Conservation (phyloP, 37 sponge, comb jelly and placozoan species). For the Halisarca cf. caerulea region DNA sequence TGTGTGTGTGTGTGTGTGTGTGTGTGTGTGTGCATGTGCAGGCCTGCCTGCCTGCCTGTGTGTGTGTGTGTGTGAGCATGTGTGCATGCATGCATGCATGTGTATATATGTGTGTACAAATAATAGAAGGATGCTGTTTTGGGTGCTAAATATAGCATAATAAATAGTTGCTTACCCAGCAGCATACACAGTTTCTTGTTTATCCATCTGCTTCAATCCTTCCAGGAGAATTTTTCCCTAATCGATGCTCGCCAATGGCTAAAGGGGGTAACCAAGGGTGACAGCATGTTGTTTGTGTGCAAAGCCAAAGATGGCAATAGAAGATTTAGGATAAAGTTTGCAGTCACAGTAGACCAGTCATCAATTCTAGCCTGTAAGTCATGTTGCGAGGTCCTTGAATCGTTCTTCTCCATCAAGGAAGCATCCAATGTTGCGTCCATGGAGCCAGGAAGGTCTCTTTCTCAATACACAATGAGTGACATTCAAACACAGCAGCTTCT, state of each 20-base stretch:
- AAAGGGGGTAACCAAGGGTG: slow-evolving; percentile 76
- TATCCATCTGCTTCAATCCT: too few species aligned
- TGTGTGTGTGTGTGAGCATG: too few species aligned
- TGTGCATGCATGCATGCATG: too few species aligned
- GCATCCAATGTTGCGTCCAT: background rate
- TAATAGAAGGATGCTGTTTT: too few species aligned
- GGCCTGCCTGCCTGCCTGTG: too few species aligned
- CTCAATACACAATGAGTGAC: background rate
- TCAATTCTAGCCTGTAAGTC: slow-evolving; percentile 49
- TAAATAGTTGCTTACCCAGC: too few species aligned
- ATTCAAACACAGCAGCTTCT: background rate
- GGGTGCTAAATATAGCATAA: too few species aligned
- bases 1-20: too few species aligned
- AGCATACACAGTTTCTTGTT: too few species aligned
- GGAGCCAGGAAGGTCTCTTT: background rate
- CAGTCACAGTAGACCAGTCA: slow-evolving; percentile 7
- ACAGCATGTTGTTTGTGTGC: slow-evolving; percentile 82
- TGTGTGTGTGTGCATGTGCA: too few species aligned
- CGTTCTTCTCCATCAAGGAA: slow-evolving; percentile 56
- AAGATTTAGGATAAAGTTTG: slow-evolving; percentile 72
- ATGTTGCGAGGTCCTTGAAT: slow-evolving; percentile 23
- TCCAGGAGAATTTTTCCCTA: slow-evolving; percentile 87
- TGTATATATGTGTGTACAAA: too few species aligned
- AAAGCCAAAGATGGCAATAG: slow-evolving; percentile 42
- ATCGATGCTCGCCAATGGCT: slow-evolving; percentile 79